phyloP scores from a whole-genome alignment of 2,113 vertebrate species.

The Coptodon bakossiorum region DNA sequence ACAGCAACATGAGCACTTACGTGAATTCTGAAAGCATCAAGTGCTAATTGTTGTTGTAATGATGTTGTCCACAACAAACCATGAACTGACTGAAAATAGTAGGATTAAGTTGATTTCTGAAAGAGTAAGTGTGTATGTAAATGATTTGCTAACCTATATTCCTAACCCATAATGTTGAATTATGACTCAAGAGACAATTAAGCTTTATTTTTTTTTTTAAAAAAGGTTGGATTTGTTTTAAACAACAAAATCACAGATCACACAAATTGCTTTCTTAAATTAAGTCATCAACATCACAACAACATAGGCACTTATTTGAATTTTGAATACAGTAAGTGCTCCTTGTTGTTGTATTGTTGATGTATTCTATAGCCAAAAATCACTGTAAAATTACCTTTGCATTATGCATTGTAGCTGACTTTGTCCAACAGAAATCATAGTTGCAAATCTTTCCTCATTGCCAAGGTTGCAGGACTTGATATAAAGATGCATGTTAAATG shows the following conservation, averaged over 20 bases:
- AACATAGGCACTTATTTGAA: no score
- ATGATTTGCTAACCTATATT: not conserved
- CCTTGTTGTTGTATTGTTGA: no score
- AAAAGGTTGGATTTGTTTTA: not conserved
- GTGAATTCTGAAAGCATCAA: not conserved
- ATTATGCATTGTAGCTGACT: accelerated
- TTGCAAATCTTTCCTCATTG: not conserved
- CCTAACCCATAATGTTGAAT: not conserved
- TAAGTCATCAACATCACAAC: not conserved
- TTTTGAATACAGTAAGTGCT: no score
- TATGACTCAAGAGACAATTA: not conserved
- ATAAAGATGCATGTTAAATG: accelerated
- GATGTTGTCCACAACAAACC: not conserved
- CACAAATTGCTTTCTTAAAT: not conserved
- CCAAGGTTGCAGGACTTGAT: no score
- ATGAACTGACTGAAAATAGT: not conserved
- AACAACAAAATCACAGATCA: not conserved
- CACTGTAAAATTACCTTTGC: accelerated
- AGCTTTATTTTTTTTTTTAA: not conserved
- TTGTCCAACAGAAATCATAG: not conserved
- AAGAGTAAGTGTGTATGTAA: not conserved
- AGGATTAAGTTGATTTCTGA: not conserved
- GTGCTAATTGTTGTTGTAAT: not conserved
- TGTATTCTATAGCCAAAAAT: no score
- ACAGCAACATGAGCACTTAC: not conserved